These are phyloP conservation scores for Drosophila tsacasi DNA, from an alignment of 1,140 invertebrate species.

Conservation along the genomic window DNA sequence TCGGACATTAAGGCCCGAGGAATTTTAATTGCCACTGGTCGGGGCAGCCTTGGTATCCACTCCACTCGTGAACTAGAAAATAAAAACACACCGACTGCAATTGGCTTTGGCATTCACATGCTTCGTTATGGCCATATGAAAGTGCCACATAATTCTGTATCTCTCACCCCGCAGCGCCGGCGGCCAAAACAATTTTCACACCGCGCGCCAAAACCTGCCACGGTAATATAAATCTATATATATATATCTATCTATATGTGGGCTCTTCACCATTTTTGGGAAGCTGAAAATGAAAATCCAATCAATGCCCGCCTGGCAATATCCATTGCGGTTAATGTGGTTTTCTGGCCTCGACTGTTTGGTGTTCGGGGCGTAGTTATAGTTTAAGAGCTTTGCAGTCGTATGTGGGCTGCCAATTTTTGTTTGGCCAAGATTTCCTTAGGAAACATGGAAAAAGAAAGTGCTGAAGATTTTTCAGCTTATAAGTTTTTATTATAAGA, in stretches of 20 bases:
- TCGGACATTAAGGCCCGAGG: slow-evolving; percentile 65
- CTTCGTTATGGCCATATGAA: slow-evolving; percentile 63
- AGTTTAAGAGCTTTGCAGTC: slow-evolving; percentile 35
- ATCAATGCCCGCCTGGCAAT: slow-evolving; percentile 45
- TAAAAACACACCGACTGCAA: slow-evolving; percentile 50
- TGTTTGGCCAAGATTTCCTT: neutral
- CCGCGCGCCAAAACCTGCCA: slow-evolving; percentile 38
- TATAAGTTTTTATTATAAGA: neutral
- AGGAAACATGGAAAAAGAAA: slow-evolving; percentile 24
- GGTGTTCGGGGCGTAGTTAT: slow-evolving; percentile 42
- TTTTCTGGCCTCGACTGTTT: slow-evolving; percentile 20
- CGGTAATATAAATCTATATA: slow-evolving; percentile 36
- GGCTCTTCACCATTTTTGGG: slow-evolving; percentile 43
- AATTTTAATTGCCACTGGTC: slow-evolving; percentile 77
- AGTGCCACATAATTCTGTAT: slow-evolving; percentile 71
- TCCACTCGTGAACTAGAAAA: slow-evolving; percentile 62
- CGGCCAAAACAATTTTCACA: slow-evolving; percentile 75
- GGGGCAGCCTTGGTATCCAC: slow-evolving; percentile 32
- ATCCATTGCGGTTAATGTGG: slow-evolving; percentile 45
- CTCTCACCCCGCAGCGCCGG: slow-evolving; percentile 22
- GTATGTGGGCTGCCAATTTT: slow-evolving; percentile 42
- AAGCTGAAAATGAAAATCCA: slow-evolving; percentile 55
- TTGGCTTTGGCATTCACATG: slow-evolving; percentile 53
- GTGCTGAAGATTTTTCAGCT: slow-evolving; percentile 7
- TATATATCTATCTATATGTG: slow-evolving; percentile 16